Conservation (phyloP, 2,888 invertebrate species). For the Dioctria rufipes region DNA sequence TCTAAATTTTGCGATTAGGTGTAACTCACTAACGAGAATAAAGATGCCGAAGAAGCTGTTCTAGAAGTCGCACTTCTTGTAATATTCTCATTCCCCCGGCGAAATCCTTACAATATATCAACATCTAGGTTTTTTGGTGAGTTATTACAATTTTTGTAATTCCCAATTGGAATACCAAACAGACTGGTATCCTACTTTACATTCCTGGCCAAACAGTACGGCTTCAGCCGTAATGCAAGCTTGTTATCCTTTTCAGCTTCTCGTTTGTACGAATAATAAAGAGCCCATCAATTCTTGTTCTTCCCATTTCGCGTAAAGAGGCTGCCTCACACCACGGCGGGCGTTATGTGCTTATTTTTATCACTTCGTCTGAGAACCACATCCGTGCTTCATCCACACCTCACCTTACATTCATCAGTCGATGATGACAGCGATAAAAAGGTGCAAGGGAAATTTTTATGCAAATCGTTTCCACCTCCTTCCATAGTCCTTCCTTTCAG, state of each 20-base stretch:
- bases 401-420: slow-evolving; percentile 40
- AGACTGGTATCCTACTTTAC: background rate
- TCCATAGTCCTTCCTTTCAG: background rate
- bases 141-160: no score
- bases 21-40: no score
- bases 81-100: no score
- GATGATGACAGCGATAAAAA: slow-evolving; percentile 46
- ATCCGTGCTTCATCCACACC: slow-evolving; percentile 3
- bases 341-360: slow-evolving; percentile 21
- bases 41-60: no score
- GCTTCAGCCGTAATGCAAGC: background rate
- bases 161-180: background rate
- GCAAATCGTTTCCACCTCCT: slow-evolving; percentile 29
- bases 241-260: slow-evolving; percentile 28
- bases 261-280: slow-evolving; percentile 11
- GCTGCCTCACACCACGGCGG: background rate
- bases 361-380: slow-evolving; percentile 32
- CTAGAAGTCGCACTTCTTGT: no score
- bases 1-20: no score
- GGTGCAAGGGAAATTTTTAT: slow-evolving; percentile 48
- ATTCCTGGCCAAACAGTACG: background rate
- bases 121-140: no score
- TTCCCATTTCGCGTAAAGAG: background rate
- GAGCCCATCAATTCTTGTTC: slow-evolving; percentile 38
- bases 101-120: no score